These are phyloP conservation scores for Drosophila azteca DNA, from an alignment of 1,140 invertebrate genomes.

Conservation along the genomic window DNA sequence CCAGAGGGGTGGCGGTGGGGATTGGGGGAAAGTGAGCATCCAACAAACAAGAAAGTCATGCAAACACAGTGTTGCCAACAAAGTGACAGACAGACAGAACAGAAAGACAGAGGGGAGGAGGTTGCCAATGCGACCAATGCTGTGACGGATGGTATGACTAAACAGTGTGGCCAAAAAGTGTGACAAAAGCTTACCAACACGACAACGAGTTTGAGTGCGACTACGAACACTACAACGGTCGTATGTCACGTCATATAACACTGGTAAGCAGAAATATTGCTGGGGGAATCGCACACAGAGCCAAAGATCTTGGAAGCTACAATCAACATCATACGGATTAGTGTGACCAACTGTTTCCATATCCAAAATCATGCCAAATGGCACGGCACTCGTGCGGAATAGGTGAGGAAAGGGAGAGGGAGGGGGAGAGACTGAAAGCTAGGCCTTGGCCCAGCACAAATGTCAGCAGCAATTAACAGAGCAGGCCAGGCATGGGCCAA, in stretches of 20 bases:
- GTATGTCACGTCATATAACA: background rate
- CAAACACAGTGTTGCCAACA: slow-evolving; percentile 37
- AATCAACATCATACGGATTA: no score
- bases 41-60: slow-evolving; percentile 26
- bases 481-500: slow-evolving; percentile 48
- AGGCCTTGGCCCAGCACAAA: slow-evolving; percentile 35
- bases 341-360: no score
- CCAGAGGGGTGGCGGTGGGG: background rate
- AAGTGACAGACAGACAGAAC: slow-evolving; percentile 9
- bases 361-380: background rate
- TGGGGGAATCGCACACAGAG: background rate
- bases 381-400: no score
- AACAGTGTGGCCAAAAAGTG: background rate
- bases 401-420: background rate
- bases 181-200: no score
- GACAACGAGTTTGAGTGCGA: no score
- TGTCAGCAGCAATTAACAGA: slow-evolving; percentile 78
- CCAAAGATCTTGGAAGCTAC: no score
- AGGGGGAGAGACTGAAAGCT: background rate
- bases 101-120: background rate
- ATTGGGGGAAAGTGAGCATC: background rate
- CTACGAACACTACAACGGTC: no score
- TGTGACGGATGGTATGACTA: slow-evolving; percentile 12
- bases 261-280: background rate
- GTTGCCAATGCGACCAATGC: slow-evolving; percentile 13